These are phyloP conservation scores for Scaptomyza hsui DNA, from an alignment of 1,140 invertebrate species.

Conservation along the genomic window DNA sequence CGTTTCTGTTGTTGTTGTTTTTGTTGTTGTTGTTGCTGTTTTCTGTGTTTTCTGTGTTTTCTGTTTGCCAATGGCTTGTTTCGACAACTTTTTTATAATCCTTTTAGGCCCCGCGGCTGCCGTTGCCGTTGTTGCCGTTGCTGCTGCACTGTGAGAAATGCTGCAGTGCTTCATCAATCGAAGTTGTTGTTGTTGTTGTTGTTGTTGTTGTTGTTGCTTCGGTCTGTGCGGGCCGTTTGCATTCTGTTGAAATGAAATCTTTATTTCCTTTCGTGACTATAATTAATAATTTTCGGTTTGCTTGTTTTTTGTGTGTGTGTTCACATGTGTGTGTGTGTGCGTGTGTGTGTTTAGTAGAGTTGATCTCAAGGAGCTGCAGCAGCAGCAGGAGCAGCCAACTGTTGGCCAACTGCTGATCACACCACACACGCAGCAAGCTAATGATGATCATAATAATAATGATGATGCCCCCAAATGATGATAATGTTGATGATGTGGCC, in stretches of 20 bases:
- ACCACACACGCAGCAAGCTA: conserved; percentile 70
- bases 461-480: conserved; percentile 24
- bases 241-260: conserved; percentile 83
- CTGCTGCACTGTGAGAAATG: conserved; percentile 71
- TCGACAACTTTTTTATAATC: conserved; percentile 83
- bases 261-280: conserved; percentile 83
- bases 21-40: conserved; percentile 36
- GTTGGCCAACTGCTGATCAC: conserved; percentile 69
- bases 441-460: conserved; percentile 55
- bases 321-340: conserved; percentile 6
- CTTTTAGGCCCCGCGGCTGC: conserved; percentile 71
- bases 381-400: conserved; percentile 34
- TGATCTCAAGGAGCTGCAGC: conserved; percentile 23
- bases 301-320: conserved; percentile 33
- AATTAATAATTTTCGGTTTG: conserved; percentile 78
- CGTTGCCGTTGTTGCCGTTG: conserved; percentile 24
- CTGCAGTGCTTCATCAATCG: conserved; percentile 45
- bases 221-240: conserved; percentile 72
- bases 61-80: conserved; percentile 76
- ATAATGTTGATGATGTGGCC: conserved; percentile 29
- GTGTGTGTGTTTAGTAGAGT: conserved; percentile 48
- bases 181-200: conserved; percentile 19
- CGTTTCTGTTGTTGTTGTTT: too few relatives aligned
- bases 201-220: conserved; percentile 14
- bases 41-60: conserved; percentile 42